Evolutionary conservation across 2,797 vertebrate genomes (phyloP), one percentile per base, ranked within the genome.

Genomic region (Hafferia zeledoni): DNA sequence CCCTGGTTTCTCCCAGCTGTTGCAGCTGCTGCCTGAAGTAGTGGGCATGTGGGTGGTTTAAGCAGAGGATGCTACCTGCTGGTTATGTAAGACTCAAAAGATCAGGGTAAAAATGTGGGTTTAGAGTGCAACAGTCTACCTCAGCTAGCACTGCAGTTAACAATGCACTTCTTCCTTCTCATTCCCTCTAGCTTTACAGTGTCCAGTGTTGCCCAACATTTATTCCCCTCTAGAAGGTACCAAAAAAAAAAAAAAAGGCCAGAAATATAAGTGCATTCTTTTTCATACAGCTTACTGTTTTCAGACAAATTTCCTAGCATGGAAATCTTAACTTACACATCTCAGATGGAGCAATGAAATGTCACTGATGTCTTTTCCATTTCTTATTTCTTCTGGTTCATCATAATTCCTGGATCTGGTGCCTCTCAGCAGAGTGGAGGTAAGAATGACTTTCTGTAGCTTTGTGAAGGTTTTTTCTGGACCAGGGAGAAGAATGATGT

Each of bases 341-440:
- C 33, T 77, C 61, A 44, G 63, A 82, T 63, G 17, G 28, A 68
- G 5, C 20, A 37, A 23, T 59, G 72, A 52, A 49, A 7, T 56
- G 41, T 85, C 52, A 82, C 55, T 95, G 31, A 96, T 50, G 39
- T 78, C 22, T 93, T 96, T 95, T 94, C 94, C 71, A 96, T 98
- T 94, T 93, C 96, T 71, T 93, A 78, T 89, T 86, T 97, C 77
- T 96, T 97, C 81, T 96, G 96, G 81, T 93, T 97, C 11, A 83
- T 94, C 57, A 92, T 89, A 83, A 97, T 87, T 93, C 83, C 95
- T 93, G 98, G 97, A 97, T 96, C 87, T 14, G 98, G 96, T 95
- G 83, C 83, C 79, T 98, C 97, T 90, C 83, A 9, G 44, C 97
- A 99, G 99, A 99, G 95, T 99, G 99, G 99, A 99, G 99, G 99